Base-by-base conservation (phyloP, 2,797 vertebrate species). In the Paratrypauchen microcephalus region DNA sequence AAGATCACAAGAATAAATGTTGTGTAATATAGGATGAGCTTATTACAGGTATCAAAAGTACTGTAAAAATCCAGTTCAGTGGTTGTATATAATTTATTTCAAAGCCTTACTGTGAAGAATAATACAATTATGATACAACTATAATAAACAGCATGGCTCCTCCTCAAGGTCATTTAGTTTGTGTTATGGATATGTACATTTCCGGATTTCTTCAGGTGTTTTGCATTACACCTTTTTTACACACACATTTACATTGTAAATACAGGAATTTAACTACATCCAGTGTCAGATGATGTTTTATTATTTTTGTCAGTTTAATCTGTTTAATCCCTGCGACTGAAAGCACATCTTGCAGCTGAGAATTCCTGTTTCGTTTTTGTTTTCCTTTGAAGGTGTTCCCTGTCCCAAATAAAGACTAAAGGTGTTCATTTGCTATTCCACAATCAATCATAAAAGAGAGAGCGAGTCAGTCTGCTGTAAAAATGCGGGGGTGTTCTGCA, bases 401-500 rank as follows among this genome's bases (percentile, higher is more conserved):
- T 67, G 71, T 68, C 78, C 87, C 84, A 87, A 81, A 88, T 87
- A 82, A 78, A 77, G 74, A 80, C 70, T 77, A 58, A 70, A 88
- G 84, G 81, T 89, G 85, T 82, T 81, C 69, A 50, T 80, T 88
- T 83, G 83, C 78, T 80, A 78, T 81, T 83, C 80, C 76, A 70
- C 66, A 77, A 83, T 87, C 84, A 85, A 80, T 88, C 86, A 79
- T 78, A 72, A 70, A 68, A 73, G 7, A 72, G 60, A 71, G 45
- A 60, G 48, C 72, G 67, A 72, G 80, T 72, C 77, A 86, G 72
- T 82, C 66, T 18, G 62, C 84, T 86, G 83, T 24, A 86, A 80
- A 88, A 89, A 89, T 86, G 89, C 36, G 81, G 86, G 88, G 89
- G 88, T 90, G 89, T 91, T 90, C 77, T 76, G 74, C 89, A 90